Percentiles rank a stretch among this genome's conserved stretches.
Evolutionary conservation across 2,113 vertebrate genomes (phyloP).

Genomic region (Callospermophilus lateralis): DNA sequence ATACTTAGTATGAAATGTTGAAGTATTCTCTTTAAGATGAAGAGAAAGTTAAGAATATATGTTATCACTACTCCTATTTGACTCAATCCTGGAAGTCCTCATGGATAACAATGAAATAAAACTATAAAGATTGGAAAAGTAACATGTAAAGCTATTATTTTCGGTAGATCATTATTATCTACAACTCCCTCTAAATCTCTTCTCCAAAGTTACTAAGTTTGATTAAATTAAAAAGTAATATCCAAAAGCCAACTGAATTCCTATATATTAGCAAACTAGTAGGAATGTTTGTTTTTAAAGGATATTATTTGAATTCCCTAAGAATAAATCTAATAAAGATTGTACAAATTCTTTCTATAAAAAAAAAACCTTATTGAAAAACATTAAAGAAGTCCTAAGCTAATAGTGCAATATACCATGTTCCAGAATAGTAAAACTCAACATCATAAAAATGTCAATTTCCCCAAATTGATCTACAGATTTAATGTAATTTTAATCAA

Average conservation of each 20-base stretch:
- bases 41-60: neutral
- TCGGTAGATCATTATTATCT: neutral
- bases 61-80: neutral
- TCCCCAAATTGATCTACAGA: slow-evolving; percentile 63
- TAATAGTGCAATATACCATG: slow-evolving; percentile 66
- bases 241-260: neutral
- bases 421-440: slow-evolving; percentile 71
- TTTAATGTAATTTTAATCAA: slow-evolving; percentile 77
- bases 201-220: neutral
- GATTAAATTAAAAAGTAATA: slow-evolving; percentile 36
- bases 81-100: neutral
- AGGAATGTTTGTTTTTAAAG: slow-evolving; percentile 42
- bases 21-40: neutral
- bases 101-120: neutral
- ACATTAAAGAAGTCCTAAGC: slow-evolving; percentile 58
- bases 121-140: neutral
- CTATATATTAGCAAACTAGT: neutral
- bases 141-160: neutral
- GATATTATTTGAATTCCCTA: slow-evolving; percentile 46
- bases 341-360: slow-evolving; percentile 19
- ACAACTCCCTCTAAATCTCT: neutral
- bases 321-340: slow-evolving; percentile 34
- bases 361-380: slow-evolving; percentile 62
- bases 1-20: neutral
- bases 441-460: slow-evolving; percentile 73